Percentiles rank a stretch among this genome's conserved stretches.
phyloP scores from a whole-genome alignment of 2,888 invertebrate genomes.

The Halictus quadricinctus region DNA sequence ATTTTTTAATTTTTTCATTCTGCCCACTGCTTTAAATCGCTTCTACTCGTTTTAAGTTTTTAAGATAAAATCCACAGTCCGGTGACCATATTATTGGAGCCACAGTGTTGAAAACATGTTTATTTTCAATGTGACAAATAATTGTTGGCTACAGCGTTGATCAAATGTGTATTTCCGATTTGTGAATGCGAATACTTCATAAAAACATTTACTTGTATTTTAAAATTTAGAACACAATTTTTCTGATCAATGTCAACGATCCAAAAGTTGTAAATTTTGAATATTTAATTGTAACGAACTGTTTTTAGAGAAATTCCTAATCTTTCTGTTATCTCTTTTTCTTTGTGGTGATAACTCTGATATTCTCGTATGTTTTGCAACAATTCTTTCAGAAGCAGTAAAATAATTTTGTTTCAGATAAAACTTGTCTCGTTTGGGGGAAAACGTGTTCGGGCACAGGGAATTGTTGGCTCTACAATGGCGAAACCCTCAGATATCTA shows the following conservation, averaged over 20 bases:
- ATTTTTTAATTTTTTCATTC: too few species aligned
- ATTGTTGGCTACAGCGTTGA: too few species aligned
- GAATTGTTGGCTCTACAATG: constrained; percentile 90
- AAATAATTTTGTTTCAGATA: constrained; percentile 81
- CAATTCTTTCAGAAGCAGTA: background rate
- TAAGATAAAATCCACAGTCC: too few species aligned
- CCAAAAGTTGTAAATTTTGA: too few species aligned
- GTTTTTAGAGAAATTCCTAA: background rate
- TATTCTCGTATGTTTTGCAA: background rate
- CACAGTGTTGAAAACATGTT: too few species aligned
- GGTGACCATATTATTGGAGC: too few species aligned
- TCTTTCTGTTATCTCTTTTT: background rate
- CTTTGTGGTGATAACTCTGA: background rate
- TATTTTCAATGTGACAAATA: too few species aligned
- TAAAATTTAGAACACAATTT: background rate
- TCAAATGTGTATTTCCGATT: too few species aligned
- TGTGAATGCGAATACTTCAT: too few species aligned
- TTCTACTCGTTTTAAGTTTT: too few species aligned
- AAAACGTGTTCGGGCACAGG: constrained; percentile 88
- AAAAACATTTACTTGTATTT: too few species aligned
- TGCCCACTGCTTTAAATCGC: too few species aligned
- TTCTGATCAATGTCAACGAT: background rate
- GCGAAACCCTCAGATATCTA: constrained; percentile 85
- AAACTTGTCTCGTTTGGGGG: constrained; percentile 89
- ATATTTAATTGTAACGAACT: background rate